A percentile compares a stretch with the other conserved stretches of the same genome.
Conservation (phyloP, 2,888 invertebrate species). For the Heliconius ismenius region DNA sequence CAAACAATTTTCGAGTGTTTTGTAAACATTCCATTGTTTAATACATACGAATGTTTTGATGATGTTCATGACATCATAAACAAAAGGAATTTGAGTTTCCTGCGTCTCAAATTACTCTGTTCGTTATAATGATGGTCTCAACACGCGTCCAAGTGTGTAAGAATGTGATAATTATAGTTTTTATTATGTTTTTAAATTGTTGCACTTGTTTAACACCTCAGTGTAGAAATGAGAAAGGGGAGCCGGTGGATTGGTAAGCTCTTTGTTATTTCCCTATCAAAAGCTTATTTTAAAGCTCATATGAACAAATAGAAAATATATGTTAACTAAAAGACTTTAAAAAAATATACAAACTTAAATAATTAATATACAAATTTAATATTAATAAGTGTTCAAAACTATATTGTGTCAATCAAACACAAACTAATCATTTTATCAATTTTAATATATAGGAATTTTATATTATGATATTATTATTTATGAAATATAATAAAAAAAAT, state of each 20-base stretch:
- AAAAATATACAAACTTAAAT: too few species aligned
- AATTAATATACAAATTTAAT: too few species aligned
- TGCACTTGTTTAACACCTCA: constrained; percentile 66
- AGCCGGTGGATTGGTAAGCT: constrained; percentile 86
- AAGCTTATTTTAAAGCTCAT: not conserved
- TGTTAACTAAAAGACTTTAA: too few species aligned
- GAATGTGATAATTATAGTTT: constrained; percentile 51
- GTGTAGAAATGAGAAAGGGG: constrained; percentile 84
- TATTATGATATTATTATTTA: too few species aligned
- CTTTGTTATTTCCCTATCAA: constrained; percentile 8
- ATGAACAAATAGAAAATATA: too few species aligned
- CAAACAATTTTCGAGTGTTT: constrained; percentile 48
- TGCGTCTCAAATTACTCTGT: constrained; percentile 61
- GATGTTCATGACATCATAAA: constrained; percentile 61
- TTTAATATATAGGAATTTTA: too few species aligned
- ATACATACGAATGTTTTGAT: constrained; percentile 53
- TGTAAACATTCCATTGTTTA: constrained; percentile 67
- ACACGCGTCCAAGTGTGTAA: constrained; percentile 58
- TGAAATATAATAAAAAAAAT: not conserved
- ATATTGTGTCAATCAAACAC: too few species aligned
- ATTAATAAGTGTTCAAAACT: too few species aligned
- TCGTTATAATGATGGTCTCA: constrained; percentile 49
- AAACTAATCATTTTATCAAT: too few species aligned
- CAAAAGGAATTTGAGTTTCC: constrained; percentile 60
- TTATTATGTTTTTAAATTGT: constrained; percentile 54